Base-by-base conservation (phyloP, 2,113 vertebrate genomes). In the Pungitius pungitius region DNA sequence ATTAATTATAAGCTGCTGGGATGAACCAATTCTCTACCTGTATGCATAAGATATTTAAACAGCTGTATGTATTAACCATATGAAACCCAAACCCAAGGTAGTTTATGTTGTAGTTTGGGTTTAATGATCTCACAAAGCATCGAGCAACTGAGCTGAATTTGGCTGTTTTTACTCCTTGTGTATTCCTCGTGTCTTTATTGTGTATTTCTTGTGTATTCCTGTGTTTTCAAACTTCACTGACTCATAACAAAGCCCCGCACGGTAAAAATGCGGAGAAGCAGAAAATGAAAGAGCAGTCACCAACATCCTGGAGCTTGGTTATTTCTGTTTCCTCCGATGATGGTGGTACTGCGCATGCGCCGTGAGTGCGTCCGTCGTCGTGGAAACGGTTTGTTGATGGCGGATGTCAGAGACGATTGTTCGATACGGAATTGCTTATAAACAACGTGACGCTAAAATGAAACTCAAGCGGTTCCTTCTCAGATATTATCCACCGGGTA, bases 401-500 rank as follows among this genome's bases (percentile, higher is more conserved):
- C 49, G 2, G 49, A 24, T 2, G 49, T 52, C 22, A 13, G 49
- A 22, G 47, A 13, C 1, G 42, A 43, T 15, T 3, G 8, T 15
- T 43, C 42, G 24, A 40, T 5, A 37, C 56, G 10, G 17, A 13
- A 4, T 6, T 3, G 3, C 5, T 6, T 43, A 4, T 2, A 9
- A 5, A 14, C 3, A 18, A 7, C 11, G 42, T 20, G n/a, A n/a
- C n/a, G n/a, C n/a, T n/a, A 82, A 58, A 47, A 97, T 97, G 96
- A 93, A 87, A 82, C 93, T 96, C 45, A 96, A 92, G 83, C 90
- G 96, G 66, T 93, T 99, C 60, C 87, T 96, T 60, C 93, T 98
- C 6, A 92, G 97, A 37, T 99, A 98, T 89, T 99, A 95, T 77
- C 96, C 96, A 1, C 97, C 97, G 93, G 97, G 97, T 99, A 94